These are phyloP conservation scores for Cryptotis parvus DNA, from an alignment of 2,113 vertebrate genomes.

Conservation along the genomic window DNA sequence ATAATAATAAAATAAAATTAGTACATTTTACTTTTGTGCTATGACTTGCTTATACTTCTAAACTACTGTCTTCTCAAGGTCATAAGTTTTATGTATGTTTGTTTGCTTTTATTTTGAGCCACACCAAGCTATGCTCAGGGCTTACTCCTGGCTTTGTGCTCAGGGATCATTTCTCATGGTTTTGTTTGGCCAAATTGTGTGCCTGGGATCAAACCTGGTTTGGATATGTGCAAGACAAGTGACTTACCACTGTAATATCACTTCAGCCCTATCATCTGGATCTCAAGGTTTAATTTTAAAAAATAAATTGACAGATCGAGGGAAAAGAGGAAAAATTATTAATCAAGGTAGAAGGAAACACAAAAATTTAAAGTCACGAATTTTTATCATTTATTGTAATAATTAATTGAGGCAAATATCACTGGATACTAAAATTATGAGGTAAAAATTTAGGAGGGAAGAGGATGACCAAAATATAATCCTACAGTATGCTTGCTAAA, in stretches of 20 bases:
- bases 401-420: background rate
- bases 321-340: background rate
- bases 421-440: background rate
- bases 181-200: no score
- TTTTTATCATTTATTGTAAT: background rate
- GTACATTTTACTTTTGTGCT: background rate
- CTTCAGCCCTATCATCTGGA: no score
- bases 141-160: no score
- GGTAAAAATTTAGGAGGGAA: background rate
- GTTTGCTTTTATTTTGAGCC: no score
- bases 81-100: no score
- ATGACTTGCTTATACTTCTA: background rate
- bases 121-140: no score
- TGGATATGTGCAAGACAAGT: background rate
- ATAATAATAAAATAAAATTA: background rate
- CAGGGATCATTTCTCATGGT: no score
- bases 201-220: no score
- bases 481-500: background rate
- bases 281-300: background rate
- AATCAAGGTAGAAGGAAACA: background rate
- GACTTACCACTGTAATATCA: no score
- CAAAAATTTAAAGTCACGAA: background rate
- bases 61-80: background rate
- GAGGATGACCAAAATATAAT: background rate
- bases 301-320: background rate